Percentiles rank a stretch among this genome's conserved stretches.
These are phyloP conservation scores for Elmis aenea DNA, from an alignment of 2,888 invertebrate genomes.

Conservation along the genomic window DNA sequence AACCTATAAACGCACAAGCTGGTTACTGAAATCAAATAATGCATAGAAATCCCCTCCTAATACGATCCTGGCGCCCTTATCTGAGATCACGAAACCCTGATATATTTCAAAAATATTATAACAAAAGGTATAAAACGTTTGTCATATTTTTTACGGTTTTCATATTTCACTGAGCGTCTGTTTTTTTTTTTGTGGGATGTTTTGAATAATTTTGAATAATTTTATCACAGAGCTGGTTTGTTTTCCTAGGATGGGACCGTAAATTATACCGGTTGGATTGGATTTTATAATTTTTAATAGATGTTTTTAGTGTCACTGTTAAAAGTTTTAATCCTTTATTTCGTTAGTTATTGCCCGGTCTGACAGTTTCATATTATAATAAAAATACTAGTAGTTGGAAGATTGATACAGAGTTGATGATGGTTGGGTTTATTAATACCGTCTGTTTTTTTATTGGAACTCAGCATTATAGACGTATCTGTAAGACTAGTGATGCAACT, in stretches of 20 bases:
- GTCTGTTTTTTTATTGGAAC: no score
- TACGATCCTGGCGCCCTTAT: conserved; percentile 38
- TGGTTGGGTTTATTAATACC: no score
- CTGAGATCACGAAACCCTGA: conserved; percentile 36
- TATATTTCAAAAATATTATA: conserved; percentile 43
- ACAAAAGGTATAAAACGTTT: conserved; percentile 43
- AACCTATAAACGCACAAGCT: conserved; percentile 12
- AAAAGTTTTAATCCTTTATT: conserved; percentile 1
- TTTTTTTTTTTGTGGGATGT: conserved; percentile 30
- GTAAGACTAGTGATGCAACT: no score
- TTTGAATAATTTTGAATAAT: conserved; percentile 46
- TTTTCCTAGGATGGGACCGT: conserved; percentile 31
- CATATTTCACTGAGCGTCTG: conserved; percentile 40
- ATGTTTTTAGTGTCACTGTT: conserved; percentile 10
- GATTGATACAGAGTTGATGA: no score
- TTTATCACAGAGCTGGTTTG: conserved; percentile 36
- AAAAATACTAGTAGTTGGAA: no score
- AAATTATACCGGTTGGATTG: conserved; percentile 29
- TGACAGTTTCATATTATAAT: no score
- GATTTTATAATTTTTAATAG: conserved; percentile 28
- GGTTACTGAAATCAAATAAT: conserved; percentile 28
- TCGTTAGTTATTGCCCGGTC: no score
- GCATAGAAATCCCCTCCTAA: conserved; percentile 19
- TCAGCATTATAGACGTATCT: no score
- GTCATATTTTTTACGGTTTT: conserved; percentile 47